These are phyloP conservation scores for Dissostichus mawsoni DNA, from an alignment of 2,113 vertebrate species.

Conservation along the genomic window DNA sequence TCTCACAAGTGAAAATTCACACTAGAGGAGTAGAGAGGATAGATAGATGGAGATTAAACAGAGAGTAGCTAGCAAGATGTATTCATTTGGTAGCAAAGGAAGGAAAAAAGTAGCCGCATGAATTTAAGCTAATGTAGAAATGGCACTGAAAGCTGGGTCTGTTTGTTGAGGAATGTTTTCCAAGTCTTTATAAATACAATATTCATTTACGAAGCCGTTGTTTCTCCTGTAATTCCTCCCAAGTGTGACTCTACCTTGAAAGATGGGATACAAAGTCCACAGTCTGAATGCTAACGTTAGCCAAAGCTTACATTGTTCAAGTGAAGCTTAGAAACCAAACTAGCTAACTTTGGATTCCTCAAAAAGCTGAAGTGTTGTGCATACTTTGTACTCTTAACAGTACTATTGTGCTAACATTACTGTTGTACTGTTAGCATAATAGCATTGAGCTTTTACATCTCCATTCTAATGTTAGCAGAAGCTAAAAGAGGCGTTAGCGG, in stretches of 20 bases:
- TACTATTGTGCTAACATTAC: no score
- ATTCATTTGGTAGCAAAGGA: background rate
- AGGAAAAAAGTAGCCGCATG: background rate
- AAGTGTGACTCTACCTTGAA: background rate
- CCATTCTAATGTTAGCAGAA: no score
- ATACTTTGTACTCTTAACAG: no score
- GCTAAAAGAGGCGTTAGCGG: no score
- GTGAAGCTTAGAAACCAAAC: no score
- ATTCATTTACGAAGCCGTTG: background rate
- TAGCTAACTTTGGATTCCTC: no score
- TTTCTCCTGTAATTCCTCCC: background rate
- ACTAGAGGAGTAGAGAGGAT: background rate
- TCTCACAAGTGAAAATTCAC: conserved; percentile 21
- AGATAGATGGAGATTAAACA: background rate
- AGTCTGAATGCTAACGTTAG: background rate
- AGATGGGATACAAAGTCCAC: background rate
- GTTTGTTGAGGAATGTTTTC: background rate
- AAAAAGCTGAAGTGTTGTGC: no score
- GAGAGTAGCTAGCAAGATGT: conserved; percentile 1
- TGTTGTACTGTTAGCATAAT: no score
- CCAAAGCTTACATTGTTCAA: no score
- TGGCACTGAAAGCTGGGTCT: background rate
- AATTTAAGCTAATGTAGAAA: background rate
- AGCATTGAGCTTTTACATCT: no score
- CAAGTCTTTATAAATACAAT: background rate